Evolutionary conservation across 1,140 invertebrate species (phyloP).

Genomic region (Drosophila punjabiensis): DNA sequence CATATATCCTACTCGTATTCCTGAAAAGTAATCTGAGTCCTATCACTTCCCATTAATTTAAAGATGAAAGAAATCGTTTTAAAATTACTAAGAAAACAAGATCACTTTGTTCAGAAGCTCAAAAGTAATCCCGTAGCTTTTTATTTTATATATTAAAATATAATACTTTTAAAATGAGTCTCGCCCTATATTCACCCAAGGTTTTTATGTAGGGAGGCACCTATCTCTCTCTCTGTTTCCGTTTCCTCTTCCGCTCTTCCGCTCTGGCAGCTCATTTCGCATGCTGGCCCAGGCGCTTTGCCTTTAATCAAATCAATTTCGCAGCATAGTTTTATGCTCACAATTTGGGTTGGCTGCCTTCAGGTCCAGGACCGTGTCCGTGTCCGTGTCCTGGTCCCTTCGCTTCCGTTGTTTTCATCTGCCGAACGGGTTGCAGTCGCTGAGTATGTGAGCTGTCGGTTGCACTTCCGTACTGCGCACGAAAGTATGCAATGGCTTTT

Average conservation of each 20-base stretch:
- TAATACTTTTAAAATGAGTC: neutral
- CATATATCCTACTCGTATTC: neutral
- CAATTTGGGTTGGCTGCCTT: conserved; percentile 74
- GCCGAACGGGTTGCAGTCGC: conserved; percentile 31
- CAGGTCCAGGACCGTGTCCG: neutral
- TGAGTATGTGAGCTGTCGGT: conserved; percentile 12
- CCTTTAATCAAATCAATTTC: conserved; percentile 85
- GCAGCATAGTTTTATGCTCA: conserved; percentile 84
- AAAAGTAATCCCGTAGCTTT: neutral
- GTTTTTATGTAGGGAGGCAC: neutral
- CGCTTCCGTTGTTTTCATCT: conserved; percentile 39
- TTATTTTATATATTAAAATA: neutral
- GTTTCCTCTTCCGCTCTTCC: conserved; percentile 19
- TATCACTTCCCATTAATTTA: neutral
- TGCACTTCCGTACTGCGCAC: conserved; percentile 77
- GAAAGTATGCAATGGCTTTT: conserved; percentile 83
- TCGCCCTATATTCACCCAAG: conserved; percentile 1
- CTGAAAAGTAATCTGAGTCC: neutral
- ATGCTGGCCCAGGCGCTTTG: conserved; percentile 70
- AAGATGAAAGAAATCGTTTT: neutral
- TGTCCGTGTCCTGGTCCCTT: conserved; percentile 12
- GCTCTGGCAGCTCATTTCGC: conserved; percentile 66
- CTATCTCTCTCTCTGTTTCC: neutral
- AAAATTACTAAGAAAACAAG: neutral
- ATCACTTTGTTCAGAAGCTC: neutral